Conservation (phyloP, 1,140 invertebrate species). For the Drosophila oshimai region DNA sequence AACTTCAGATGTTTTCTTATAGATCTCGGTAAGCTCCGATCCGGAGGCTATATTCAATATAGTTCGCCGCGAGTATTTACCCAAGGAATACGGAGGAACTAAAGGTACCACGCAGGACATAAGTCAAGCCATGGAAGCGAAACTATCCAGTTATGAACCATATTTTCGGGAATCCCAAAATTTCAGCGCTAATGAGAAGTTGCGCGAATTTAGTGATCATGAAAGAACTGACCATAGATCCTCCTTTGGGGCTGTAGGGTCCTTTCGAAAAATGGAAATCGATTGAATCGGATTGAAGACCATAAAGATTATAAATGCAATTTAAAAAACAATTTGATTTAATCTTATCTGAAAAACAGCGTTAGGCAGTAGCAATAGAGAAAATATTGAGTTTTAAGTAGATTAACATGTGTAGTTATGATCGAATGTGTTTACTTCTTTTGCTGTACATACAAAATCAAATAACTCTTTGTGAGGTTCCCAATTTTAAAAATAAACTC, state of each 20-base stretch:
- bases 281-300: conserved; percentile 36
- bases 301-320: background rate
- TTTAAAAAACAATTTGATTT: background rate
- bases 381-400: background rate
- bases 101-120: conserved; percentile 82
- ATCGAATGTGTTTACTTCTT: background rate
- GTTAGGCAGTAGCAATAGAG: background rate
- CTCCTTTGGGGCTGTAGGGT: conserved; percentile 85
- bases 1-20: background rate
- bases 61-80: conserved; percentile 83
- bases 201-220: conserved; percentile 82
- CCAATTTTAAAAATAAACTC: too few species aligned
- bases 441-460: too few species aligned
- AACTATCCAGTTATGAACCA: conserved; percentile 82
- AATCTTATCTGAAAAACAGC: background rate
- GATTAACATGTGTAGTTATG: too few species aligned
- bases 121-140: conserved; percentile 84
- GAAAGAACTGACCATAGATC: conserved; percentile 82
- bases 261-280: conserved; percentile 83
- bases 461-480: too few species aligned
- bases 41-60: conserved; percentile 82
- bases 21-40: conserved; percentile 71
- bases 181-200: conserved; percentile 84
- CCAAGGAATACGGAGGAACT: conserved; percentile 85
- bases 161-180: conserved; percentile 84